Conservation (phyloP, 2,113 vertebrate species). For the Hippocampus guttulatus region DNA sequence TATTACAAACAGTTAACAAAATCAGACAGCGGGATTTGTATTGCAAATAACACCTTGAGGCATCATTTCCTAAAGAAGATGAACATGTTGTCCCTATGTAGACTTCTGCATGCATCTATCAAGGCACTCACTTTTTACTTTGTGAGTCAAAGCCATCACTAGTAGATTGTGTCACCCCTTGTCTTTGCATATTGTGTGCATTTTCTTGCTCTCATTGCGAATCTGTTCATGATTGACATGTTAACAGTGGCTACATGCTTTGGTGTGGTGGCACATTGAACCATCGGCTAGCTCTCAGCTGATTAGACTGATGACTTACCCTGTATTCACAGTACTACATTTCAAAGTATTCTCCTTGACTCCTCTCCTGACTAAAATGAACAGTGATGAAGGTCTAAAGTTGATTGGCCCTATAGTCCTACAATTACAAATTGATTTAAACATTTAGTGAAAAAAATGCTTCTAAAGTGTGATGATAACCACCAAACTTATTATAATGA, state of each 20-base stretch:
- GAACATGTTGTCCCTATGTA: constrained; percentile 17
- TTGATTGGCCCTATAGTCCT: background rate
- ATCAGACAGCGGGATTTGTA: constrained; percentile 30
- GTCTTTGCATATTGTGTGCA: background rate
- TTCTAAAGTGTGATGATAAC: background rate
- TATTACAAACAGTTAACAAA: constrained; percentile 32
- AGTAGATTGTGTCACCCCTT: too few species aligned
- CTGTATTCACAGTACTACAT: background rate
- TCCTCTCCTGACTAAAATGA: background rate
- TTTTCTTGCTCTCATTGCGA: background rate
- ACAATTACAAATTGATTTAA: background rate
- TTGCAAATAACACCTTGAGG: constrained; percentile 38
- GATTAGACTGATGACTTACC: constrained; percentile 1
- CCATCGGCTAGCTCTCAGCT: constrained; percentile 24
- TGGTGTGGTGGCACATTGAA: background rate
- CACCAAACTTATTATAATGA: background rate
- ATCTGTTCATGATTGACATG: background rate
- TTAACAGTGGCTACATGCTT: background rate
- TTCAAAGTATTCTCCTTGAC: background rate
- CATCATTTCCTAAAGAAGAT: constrained; percentile 57
- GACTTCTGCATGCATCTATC: constrained; percentile 1
- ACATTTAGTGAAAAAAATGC: background rate
- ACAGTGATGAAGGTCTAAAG: background rate
- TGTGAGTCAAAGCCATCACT: constrained; percentile 1
- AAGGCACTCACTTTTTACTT: constrained; percentile 4